Percentiles rank a stretch among this genome's conserved stretches.
phyloP scores from a whole-genome alignment of 1,140 invertebrate genomes.

The Microplitis mediator region DNA sequence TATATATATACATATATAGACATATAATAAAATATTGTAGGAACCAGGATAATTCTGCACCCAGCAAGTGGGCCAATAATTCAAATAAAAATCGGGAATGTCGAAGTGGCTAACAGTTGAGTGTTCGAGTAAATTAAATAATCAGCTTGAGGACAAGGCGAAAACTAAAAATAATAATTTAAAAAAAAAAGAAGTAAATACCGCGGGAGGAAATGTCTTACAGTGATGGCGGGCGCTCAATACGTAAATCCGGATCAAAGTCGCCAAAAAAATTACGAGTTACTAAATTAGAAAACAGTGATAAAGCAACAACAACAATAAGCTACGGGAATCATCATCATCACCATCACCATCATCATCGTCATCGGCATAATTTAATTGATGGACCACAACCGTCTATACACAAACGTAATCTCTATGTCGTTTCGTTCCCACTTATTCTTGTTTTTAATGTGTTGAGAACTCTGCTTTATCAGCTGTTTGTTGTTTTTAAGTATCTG shows the following conservation, averaged over 20 bases:
- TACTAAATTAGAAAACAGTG: conserved; percentile 57
- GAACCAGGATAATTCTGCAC: background rate
- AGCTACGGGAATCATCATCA: conserved; percentile 50
- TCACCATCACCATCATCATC: conserved; percentile 48
- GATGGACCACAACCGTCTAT: conserved; percentile 69
- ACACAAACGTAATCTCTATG: conserved; percentile 83
- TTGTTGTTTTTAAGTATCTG: conserved; percentile 82
- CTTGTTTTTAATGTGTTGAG: conserved; percentile 81
- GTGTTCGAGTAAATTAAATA: background rate
- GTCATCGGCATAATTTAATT: conserved; percentile 43
- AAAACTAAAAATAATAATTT: background rate
- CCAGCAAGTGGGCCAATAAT: background rate
- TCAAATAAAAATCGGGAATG: conserved; percentile 1
- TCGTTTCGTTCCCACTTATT: conserved; percentile 84
- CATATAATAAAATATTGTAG: conserved; percentile 4
- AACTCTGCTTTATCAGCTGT: conserved; percentile 81
- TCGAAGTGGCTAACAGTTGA: background rate
- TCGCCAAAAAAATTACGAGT: conserved; percentile 61
- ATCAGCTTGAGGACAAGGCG: background rate
- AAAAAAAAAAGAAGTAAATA: conserved; percentile 22
- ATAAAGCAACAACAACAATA: conserved; percentile 54
- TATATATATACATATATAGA: too few relatives aligned
- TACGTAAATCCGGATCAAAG: conserved; percentile 58
- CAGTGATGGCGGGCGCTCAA: conserved; percentile 62
- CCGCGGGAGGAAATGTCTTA: conserved; percentile 57